Base-by-base conservation (phyloP, 2,113 vertebrate genomes). In the Cepphus grylle region DNA sequence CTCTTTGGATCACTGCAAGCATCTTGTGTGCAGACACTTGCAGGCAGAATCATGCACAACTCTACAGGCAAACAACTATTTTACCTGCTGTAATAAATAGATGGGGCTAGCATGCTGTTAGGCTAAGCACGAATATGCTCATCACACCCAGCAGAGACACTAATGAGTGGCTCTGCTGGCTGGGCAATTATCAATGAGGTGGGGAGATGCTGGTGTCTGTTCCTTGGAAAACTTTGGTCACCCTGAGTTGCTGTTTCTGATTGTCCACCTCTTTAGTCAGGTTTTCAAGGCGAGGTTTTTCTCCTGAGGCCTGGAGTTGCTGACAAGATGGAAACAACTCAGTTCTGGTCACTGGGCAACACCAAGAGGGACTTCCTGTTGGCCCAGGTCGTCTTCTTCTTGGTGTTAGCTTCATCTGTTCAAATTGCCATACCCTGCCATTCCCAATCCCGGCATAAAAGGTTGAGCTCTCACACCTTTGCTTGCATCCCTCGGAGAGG, bases 121-220 rank as follows among this genome's bases (percentile, higher is more conserved):
- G 47, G 25, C 16, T 72, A 18, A 52, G 34, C 58, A 73, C 0
- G 0, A 66, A 30, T 12, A 2, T 6, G 38, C 30, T 67, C 56
- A 23, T 20, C 67, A 10, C 30, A 12, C 19, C 32, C 7, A 4
- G 5, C 43, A 43, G 43, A 43, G 52, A 21, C 16, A 26, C 77
- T 65, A 61, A 4, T 15, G 50, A 55, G 66, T 8, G 40, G 15
- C 81, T 73, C 30, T 53, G 30, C 30, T 70, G 52, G 13, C 61
- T 32, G 34, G 38, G 52, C 47, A 84, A 15, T 38, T 15, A 15
- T 19, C 42, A 45, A 38, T 15, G 21, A 59, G 43, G 12, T 34
- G 43, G 27, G n/a, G 32, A 69, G 8, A 32, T 43, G 69, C 19
- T 67, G 63, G 8, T 58, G n/a, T 5, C 26, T 32, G 21, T 13